These are phyloP conservation scores for Nysson spinosus DNA, from an alignment of 2,888 invertebrate genomes.

Conservation along the genomic window DNA sequence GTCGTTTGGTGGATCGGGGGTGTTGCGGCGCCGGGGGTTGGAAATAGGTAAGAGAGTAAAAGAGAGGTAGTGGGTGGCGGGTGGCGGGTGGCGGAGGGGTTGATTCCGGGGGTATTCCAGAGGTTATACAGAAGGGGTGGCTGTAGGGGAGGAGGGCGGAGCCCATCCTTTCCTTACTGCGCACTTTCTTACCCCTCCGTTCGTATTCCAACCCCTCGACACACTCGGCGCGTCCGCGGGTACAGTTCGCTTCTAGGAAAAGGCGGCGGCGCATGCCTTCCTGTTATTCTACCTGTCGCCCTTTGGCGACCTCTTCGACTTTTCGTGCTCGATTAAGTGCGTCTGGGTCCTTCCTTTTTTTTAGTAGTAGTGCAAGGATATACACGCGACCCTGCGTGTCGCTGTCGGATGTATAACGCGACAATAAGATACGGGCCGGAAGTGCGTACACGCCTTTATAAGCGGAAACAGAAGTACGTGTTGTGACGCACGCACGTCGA, in stretches of 20 bases:
- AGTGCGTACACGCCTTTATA: background rate
- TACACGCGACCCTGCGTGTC: background rate
- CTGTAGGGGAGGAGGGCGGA: conserved; percentile 47
- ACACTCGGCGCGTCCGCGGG: conserved; percentile 49
- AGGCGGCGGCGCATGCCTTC: conserved; percentile 61
- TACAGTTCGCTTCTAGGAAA: conserved; percentile 63
- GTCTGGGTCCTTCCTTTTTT: too few species aligned
- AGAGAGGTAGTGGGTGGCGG: background rate
- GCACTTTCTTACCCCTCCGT: conserved; percentile 71
- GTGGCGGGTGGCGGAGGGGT: conserved; percentile 11
- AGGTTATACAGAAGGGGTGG: too few species aligned
- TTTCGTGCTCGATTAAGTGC: conserved; percentile 28
- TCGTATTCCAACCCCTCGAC: conserved; percentile 56
- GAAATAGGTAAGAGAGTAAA: conserved; percentile 16
- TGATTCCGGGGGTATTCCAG: too few species aligned
- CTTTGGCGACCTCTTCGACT: conserved; percentile 10
- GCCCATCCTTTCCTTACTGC: conserved; percentile 69
- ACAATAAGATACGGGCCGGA: conserved; percentile 5
- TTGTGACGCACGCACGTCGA: background rate
- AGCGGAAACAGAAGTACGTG: too few species aligned
- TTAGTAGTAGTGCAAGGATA: background rate
- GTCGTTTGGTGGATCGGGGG: too few species aligned
- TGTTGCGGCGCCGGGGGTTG: too few species aligned
- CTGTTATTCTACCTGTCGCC: too few species aligned
- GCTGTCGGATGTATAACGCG: too few species aligned